Evolutionary conservation across 2,888 invertebrate genomes (phyloP).

Genomic region (Pycnomerus fuliginosus): DNA sequence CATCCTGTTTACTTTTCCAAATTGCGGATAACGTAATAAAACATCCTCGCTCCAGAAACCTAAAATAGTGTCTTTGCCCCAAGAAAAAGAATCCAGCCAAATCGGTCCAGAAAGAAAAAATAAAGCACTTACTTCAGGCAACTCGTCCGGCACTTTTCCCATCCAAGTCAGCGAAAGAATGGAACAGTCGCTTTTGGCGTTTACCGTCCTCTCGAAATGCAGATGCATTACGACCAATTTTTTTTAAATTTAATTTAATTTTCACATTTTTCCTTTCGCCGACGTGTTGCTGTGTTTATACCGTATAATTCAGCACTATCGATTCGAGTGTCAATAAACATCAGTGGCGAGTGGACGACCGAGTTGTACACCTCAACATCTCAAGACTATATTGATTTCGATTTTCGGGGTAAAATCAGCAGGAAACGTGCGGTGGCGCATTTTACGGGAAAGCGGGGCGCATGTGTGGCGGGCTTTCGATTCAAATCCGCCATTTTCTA

Average conservation of each 20-base stretch:
- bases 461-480: too few relatives aligned
- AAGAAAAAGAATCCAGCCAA: too few relatives aligned
- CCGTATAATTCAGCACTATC: conserved; percentile 8
- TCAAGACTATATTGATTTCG: conserved; percentile 46
- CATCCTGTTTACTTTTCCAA: conserved; percentile 13
- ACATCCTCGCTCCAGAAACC: too few relatives aligned
- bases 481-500: too few relatives aligned
- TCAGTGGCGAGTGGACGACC: conserved; percentile 14
- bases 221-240: conserved; percentile 72
- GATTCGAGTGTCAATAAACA: conserved; percentile 23
- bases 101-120: too few relatives aligned
- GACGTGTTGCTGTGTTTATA: conserved; percentile 9
- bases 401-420: conserved; percentile 41
- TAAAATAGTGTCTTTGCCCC: too few relatives aligned
- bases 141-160: conserved; percentile 95
- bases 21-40: conserved; percentile 10
- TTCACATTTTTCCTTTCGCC: background rate
- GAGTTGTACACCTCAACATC: conserved; percentile 37
- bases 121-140: conserved; percentile 75
- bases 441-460: conserved; percentile 26
- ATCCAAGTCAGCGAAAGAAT: conserved; percentile 96
- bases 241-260: conserved; percentile 10
- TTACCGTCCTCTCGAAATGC: conserved; percentile 91
- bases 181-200: conserved; percentile 93
- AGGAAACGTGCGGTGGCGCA: conserved; percentile 35